phyloP scores from a whole-genome alignment of 2,113 vertebrate species.

The Cyphomyrus discorhynchus region DNA sequence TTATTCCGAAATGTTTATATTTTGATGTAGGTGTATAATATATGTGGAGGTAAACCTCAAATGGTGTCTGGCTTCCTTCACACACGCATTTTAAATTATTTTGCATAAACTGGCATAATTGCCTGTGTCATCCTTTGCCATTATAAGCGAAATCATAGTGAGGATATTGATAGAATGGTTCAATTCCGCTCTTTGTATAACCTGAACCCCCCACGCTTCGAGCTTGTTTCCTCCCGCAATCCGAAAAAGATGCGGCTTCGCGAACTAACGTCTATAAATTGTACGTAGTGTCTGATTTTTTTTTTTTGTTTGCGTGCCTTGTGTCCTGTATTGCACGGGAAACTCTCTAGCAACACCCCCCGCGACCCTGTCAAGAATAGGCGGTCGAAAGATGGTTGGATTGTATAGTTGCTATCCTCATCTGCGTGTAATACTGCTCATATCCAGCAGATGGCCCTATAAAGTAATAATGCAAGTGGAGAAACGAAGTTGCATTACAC shows the following conservation, averaged over 20 bases:
- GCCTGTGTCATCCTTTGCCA: not conserved
- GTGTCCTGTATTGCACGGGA: not conserved
- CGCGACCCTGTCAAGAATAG: not conserved
- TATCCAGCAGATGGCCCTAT: conserved; percentile 1
- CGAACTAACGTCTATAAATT: not conserved
- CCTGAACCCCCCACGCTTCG: not conserved
- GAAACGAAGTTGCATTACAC: not conserved
- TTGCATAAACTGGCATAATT: not conserved
- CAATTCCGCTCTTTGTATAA: not conserved
- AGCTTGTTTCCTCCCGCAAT: not conserved
- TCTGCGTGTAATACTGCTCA: not conserved
- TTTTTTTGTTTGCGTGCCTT: not conserved
- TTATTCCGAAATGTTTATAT: not conserved
- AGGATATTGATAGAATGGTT: not conserved
- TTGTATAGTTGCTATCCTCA: not conserved
- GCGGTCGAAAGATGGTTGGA: not conserved
- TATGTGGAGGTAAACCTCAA: not conserved
- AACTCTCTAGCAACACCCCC: not conserved
- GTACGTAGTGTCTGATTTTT: not conserved
- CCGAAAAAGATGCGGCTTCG: not conserved
- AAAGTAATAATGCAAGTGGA: not conserved
- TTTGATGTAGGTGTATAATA: not conserved
- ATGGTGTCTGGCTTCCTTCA: not conserved
- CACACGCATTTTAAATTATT: not conserved
- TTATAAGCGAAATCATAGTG: not conserved